phyloP scores from a whole-genome alignment of 2,113 vertebrate species.

The Microcebus griseorufus region DNA sequence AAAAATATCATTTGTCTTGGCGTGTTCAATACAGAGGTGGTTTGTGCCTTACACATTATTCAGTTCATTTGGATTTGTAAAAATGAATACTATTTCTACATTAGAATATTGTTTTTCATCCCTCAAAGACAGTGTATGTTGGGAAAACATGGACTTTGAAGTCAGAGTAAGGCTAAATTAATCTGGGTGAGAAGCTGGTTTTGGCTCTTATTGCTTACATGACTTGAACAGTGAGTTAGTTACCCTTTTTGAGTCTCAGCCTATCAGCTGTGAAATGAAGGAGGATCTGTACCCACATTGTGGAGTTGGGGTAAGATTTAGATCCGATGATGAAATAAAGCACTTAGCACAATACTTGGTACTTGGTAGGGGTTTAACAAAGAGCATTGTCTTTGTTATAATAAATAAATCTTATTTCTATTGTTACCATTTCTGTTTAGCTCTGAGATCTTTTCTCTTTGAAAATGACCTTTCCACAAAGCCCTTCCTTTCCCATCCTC shows the following conservation, averaged over 20 bases:
- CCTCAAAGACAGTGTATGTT: neutral
- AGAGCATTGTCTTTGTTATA: conserved; percentile 15
- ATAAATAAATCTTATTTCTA: neutral
- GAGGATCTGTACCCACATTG: neutral
- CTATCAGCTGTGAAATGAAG: neutral
- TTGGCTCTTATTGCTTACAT: neutral
- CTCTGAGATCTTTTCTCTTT: conserved; percentile 5
- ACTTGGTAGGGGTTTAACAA: neutral
- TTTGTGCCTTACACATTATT: neutral
- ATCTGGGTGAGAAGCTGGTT: conserved; percentile 3
- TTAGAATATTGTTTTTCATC: neutral
- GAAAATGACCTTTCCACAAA: neutral
- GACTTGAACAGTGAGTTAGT: neutral
- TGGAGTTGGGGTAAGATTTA: neutral
- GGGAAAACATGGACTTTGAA: conserved; percentile 25
- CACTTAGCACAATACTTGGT: neutral
- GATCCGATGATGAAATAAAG: neutral
- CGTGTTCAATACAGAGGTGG: neutral
- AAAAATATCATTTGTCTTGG: neutral
- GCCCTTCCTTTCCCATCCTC: neutral
- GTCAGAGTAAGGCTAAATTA: neutral
- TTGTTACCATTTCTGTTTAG: neutral
- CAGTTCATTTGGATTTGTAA: conserved; percentile 33
- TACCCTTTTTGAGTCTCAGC: neutral
- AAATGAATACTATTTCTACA: conserved; percentile 29